phyloP scores from a whole-genome alignment of 2,113 vertebrate genomes.

The Calypte anna region DNA sequence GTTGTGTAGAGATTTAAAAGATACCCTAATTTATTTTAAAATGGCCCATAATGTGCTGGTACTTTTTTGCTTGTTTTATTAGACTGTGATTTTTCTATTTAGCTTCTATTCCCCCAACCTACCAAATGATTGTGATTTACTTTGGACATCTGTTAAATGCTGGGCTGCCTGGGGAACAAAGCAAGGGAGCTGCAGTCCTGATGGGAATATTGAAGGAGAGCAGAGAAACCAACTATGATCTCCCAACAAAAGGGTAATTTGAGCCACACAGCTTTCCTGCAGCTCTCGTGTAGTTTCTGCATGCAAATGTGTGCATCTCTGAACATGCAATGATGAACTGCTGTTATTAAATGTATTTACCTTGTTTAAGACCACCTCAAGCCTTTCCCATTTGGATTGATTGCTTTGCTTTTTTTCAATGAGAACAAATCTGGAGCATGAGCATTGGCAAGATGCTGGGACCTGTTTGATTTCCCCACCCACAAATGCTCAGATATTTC shows the following conservation, averaged over 20 bases:
- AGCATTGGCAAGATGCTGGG: not conserved
- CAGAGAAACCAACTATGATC: not conserved
- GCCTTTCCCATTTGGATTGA: not conserved
- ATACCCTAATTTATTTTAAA: constrained; percentile 42
- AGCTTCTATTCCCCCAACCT: not conserved
- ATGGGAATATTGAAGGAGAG: constrained; percentile 25
- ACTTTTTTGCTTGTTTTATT: constrained; percentile 14
- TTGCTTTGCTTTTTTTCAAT: not conserved
- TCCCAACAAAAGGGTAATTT: not conserved
- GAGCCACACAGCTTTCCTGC: not conserved
- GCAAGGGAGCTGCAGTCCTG: constrained; percentile 16
- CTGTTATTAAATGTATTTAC: not conserved
- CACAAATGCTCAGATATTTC: constrained; percentile 8
- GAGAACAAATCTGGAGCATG: not conserved
- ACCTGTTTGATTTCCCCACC: not conserved
- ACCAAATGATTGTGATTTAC: constrained; percentile 37
- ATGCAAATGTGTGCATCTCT: not conserved
- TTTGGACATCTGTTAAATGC: constrained; percentile 44
- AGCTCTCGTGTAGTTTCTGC: not conserved
- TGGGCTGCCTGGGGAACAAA: constrained; percentile 20
- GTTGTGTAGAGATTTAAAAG: constrained; percentile 24
- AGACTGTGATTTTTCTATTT: not conserved
- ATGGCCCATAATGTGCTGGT: not conserved
- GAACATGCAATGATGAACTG: not conserved
- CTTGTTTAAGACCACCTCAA: not conserved